These are phyloP conservation scores for Megatriorchis doriae DNA, from an alignment of 2,113 vertebrate genomes.

Conservation along the genomic window DNA sequence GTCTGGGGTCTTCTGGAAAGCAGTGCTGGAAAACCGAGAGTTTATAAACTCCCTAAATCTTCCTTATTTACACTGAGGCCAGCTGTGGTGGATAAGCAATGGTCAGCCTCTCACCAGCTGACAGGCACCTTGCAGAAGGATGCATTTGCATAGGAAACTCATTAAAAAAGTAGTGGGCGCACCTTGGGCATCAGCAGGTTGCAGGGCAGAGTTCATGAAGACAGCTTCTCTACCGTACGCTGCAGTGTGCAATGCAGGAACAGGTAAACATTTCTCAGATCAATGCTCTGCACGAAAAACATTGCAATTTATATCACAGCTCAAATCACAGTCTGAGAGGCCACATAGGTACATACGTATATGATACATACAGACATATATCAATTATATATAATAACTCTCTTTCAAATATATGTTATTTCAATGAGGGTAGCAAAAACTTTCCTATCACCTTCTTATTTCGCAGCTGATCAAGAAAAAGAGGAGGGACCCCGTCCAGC, in stretches of 20 bases:
- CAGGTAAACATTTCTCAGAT: not conserved
- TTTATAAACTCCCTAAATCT: not conserved
- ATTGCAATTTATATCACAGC: not conserved
- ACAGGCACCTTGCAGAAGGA: not conserved
- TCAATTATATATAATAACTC: not conserved
- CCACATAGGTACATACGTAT: not conserved
- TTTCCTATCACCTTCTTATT: not conserved
- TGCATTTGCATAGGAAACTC: not conserved
- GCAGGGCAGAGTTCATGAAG: not conserved
- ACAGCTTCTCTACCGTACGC: rapidly evolving
- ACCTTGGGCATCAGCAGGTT: not conserved
- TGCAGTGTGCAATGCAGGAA: not conserved
- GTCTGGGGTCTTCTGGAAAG: not conserved
- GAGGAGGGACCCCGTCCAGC: not conserved
- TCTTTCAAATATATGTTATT: not conserved
- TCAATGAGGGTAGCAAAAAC: not conserved
- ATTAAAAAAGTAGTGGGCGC: not conserved
- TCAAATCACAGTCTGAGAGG: not conserved
- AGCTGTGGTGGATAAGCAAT: not conserved
- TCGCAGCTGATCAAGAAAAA: not conserved
- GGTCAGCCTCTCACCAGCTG: not conserved
- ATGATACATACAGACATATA: not conserved
- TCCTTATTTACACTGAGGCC: not conserved
- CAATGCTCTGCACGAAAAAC: not conserved
- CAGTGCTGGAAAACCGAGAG: not conserved